Evolutionary conservation across 2,797 vertebrate species (phyloP).

Genomic region (Rhynchonycteris naso): DNA sequence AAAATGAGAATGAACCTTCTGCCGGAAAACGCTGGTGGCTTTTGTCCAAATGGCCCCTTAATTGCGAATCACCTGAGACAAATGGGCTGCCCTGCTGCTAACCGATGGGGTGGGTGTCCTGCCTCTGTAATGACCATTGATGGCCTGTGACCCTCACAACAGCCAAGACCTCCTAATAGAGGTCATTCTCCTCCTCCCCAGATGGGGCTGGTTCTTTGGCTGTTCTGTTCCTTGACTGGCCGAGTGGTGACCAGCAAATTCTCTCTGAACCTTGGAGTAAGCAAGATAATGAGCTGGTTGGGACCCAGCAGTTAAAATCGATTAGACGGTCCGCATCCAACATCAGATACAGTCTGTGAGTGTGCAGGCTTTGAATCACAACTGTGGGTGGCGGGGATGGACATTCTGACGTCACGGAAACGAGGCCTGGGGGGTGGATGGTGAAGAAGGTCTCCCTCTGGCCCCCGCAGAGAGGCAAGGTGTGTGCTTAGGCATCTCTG

Average conservation of each 20-base stretch:
- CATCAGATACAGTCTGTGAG: background rate
- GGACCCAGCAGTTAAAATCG: background rate
- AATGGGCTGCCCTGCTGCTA: background rate
- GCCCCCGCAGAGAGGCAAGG: too few species aligned
- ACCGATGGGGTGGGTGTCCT: background rate
- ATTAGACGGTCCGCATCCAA: background rate
- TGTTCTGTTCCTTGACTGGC: background rate
- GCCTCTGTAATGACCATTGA: accelerated
- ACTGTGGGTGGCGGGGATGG: too few species aligned
- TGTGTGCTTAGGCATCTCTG: too few species aligned
- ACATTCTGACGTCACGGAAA: too few species aligned
- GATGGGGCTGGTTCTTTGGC: background rate
- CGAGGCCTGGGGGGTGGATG: accelerated
- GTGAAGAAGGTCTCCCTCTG: background rate
- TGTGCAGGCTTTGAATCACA: background rate
- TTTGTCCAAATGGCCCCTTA: conserved; percentile 20
- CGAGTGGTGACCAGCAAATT: background rate
- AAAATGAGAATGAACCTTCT: conserved; percentile 59
- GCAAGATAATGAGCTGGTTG: background rate
- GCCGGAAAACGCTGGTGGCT: conserved; percentile 54
- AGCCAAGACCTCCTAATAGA: background rate
- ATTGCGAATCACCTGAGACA: conserved; percentile 26
- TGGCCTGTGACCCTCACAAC: background rate
- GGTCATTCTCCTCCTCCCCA: background rate
- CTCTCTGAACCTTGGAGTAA: background rate